Conservation (phyloP, 2,888 invertebrate species). For the Sepioteuthis lessoniana region DNA sequence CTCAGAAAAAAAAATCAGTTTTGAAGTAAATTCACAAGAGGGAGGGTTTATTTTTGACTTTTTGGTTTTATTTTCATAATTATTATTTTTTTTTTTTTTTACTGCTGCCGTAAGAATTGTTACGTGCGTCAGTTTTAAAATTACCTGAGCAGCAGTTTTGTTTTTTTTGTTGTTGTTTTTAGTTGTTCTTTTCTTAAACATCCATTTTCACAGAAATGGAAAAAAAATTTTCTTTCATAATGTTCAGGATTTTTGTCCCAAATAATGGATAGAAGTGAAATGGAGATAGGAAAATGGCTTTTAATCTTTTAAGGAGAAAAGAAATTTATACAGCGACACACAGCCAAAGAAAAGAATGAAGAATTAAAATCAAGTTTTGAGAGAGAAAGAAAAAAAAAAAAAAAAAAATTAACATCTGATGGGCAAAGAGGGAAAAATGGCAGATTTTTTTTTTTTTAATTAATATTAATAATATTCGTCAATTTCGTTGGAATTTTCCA, state of each 20-base stretch:
- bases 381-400: neutral
- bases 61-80: neutral
- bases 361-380: neutral
- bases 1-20: too few relatives aligned
- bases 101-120: neutral
- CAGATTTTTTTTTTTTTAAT: neutral
- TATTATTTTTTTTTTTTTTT: neutral
- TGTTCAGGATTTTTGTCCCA: neutral
- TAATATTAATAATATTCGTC: neutral
- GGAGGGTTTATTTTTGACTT: neutral
- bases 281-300: neutral
- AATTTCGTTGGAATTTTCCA: neutral
- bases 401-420: neutral
- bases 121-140: slow-evolving; percentile 4
- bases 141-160: neutral
- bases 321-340: slow-evolving; percentile 4
- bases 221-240: neutral
- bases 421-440: neutral
- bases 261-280: neutral
- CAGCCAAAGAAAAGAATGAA: neutral
- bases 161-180: too few relatives aligned
- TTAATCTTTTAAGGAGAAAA: neutral
- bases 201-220: neutral
- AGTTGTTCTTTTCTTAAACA: neutral
- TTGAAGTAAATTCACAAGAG: too few relatives aligned